These are phyloP conservation scores for Xiphophorus birchmanni DNA, from an alignment of 2,797 vertebrate species.

Conservation along the genomic window DNA sequence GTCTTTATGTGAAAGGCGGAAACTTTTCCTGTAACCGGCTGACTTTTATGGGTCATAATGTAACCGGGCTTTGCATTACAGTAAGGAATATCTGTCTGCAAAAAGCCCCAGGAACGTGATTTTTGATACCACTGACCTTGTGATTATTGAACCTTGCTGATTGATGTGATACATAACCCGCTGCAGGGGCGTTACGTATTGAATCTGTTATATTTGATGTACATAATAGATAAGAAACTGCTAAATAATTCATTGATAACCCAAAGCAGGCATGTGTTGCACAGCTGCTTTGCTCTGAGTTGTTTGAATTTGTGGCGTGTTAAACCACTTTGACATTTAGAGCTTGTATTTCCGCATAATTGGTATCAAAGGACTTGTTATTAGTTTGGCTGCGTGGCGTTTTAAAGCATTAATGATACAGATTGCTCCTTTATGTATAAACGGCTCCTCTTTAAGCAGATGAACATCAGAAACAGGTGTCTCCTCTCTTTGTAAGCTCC, in stretches of 20 bases:
- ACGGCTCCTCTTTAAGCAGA: conserved; percentile 19
- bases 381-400: conserved; percentile 15
- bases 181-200: conserved; percentile 36
- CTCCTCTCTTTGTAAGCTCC: conserved; percentile 42
- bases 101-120: conserved; percentile 45
- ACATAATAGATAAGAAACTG: conserved; percentile 47
- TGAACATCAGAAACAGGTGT: conserved; percentile 45
- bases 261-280: conserved; percentile 29
- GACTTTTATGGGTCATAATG: conserved; percentile 21
- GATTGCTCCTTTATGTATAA: conserved; percentile 29
- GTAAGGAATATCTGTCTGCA: conserved; percentile 56
- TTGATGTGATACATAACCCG: conserved; percentile 32
- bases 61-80: conserved; percentile 26
- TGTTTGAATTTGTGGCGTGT: neutral
- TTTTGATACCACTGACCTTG: conserved; percentile 75
- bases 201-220: conserved; percentile 44
- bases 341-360: conserved; percentile 26
- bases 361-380: conserved; percentile 27
- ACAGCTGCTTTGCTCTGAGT: conserved; percentile 1
- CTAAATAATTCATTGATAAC: conserved; percentile 55
- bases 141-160: conserved; percentile 55
- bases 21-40: conserved; percentile 9
- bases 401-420: conserved; percentile 43
- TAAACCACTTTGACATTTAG: conserved; percentile 23
- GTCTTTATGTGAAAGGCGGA: conserved; percentile 7